Evolutionary conservation across 2,888 invertebrate species (phyloP).

Genomic region (Netelia fuscicornis): DNA sequence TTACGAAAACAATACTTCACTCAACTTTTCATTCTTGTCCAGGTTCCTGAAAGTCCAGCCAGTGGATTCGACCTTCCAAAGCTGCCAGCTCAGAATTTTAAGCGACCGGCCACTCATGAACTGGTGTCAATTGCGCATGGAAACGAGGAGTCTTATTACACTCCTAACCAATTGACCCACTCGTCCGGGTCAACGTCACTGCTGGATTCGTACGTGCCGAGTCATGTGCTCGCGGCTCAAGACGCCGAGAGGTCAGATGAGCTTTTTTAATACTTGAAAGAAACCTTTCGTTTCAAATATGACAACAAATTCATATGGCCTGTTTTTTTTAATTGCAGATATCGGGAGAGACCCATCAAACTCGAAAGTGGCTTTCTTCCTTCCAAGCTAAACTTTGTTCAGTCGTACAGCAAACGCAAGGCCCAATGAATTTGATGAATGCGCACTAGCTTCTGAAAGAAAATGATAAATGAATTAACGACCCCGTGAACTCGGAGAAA

Average conservation of each 20-base stretch:
- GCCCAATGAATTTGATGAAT: constrained; percentile 68
- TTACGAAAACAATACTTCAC: background rate
- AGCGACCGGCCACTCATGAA: constrained; percentile 66
- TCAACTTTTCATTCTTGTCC: constrained; percentile 1
- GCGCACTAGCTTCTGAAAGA: constrained; percentile 2
- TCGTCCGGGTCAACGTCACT: constrained; percentile 84
- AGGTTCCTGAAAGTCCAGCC: constrained; percentile 73
- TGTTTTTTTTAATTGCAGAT: constrained; percentile 74
- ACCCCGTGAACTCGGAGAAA: background rate
- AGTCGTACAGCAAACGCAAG: constrained; percentile 79
- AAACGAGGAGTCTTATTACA: constrained; percentile 71
- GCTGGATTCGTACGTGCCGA: constrained; percentile 86
- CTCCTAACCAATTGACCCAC: constrained; percentile 71
- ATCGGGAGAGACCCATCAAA: constrained; percentile 81
- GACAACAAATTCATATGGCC: background rate
- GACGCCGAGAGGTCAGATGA: constrained; percentile 79
- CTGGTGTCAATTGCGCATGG: constrained; percentile 72
- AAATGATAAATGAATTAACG: background rate
- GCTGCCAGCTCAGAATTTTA: constrained; percentile 77
- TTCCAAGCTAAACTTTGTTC: constrained; percentile 80
- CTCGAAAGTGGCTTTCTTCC: constrained; percentile 82
- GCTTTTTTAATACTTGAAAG: background rate
- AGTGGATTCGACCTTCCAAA: constrained; percentile 76
- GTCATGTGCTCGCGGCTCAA: constrained; percentile 81
- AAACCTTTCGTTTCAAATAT: background rate